Evolutionary conservation across 2,113 vertebrate species (phyloP).

Genomic region (Oceanodroma tethys): DNA sequence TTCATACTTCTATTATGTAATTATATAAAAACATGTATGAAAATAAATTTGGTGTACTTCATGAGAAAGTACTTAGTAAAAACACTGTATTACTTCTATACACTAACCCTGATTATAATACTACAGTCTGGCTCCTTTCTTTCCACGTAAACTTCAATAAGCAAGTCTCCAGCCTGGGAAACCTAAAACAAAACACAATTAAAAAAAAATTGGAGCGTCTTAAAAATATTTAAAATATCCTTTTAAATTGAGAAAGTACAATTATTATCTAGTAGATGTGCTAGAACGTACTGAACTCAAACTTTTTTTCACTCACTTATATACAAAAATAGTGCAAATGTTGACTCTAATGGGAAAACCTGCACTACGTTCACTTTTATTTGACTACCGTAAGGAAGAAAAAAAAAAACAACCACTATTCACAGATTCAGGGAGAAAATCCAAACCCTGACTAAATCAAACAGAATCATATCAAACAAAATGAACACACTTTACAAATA

Average conservation of each 20-base stretch:
- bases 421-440: not conserved
- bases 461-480: not conserved
- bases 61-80: not conserved
- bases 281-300: not conserved
- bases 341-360: not conserved
- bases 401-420: not conserved
- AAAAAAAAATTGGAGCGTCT: not conserved
- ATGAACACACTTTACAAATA: not conserved
- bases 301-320: not conserved
- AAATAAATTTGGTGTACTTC: not conserved
- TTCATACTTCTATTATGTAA: not conserved
- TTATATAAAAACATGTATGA: not conserved
- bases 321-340: not conserved
- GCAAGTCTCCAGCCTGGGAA: conserved; percentile 91
- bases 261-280: not conserved
- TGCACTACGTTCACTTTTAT: not conserved
- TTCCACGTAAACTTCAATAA: conserved; percentile 95
- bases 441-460: not conserved
- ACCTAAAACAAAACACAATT: conserved; percentile 74
- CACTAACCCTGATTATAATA: conserved; percentile 88
- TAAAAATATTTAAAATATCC: not conserved
- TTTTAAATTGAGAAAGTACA: not conserved
- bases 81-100: not conserved
- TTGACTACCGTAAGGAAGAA: not conserved
- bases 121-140: conserved; percentile 88